Conservation (phyloP, 2,888 invertebrate genomes). For the Melanostoma mellinum region DNA sequence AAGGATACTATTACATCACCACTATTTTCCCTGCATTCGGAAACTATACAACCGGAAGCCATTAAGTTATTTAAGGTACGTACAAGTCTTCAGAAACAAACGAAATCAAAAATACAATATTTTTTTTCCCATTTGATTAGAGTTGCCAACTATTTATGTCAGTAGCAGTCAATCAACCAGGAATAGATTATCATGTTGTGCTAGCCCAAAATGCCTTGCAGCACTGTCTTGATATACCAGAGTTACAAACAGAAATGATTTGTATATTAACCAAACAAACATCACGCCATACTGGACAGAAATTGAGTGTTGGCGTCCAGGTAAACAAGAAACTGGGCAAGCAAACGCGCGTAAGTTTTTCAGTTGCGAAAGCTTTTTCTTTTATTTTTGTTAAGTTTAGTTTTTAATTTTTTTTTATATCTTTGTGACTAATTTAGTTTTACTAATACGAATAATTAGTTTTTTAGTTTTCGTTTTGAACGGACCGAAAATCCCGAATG, state of each 20-base stretch:
- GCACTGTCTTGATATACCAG: conserved; percentile 93
- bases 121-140: conserved; percentile 82
- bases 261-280: conserved; percentile 96
- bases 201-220: conserved; percentile 97
- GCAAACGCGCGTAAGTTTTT: conserved; percentile 87
- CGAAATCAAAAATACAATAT: not conserved
- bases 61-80: conserved; percentile 95
- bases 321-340: conserved; percentile 87
- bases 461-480: conserved; percentile 24
- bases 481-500: conserved; percentile 27
- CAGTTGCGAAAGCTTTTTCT: conserved; percentile 82
- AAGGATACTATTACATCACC: conserved; percentile 96
- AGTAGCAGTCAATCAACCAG: conserved; percentile 96
- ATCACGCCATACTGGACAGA: conserved; percentile 90
- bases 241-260: conserved; percentile 96
- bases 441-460: conserved; percentile 7
- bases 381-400: conserved; percentile 69
- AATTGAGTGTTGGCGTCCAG: conserved; percentile 93
- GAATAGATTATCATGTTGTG: conserved; percentile 98
- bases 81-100: not conserved
- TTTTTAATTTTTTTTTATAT: conserved; percentile 47
- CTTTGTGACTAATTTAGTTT: not conserved
- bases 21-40: conserved; percentile 94
- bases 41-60: conserved; percentile 94
- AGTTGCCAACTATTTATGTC: conserved; percentile 98